These are phyloP conservation scores for Ericerus pela DNA, from an alignment of 1,140 invertebrate genomes.

Conservation along the genomic window DNA sequence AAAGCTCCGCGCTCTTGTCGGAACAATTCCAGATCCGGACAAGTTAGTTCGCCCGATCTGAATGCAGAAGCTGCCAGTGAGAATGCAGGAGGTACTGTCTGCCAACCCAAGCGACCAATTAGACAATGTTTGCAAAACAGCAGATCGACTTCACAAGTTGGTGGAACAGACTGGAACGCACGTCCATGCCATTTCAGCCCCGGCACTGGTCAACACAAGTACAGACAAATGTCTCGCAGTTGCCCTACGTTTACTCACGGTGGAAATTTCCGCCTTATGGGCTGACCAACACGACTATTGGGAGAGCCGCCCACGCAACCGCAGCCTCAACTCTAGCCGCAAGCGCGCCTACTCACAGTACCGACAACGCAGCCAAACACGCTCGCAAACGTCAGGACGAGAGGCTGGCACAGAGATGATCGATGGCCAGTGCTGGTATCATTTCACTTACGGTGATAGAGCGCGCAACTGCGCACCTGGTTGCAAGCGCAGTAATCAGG, in stretches of 20 bases:
- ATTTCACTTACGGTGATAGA: neutral
- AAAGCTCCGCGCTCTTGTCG: neutral
- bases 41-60: neutral
- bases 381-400: no score
- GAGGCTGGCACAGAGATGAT: no score
- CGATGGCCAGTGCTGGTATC: neutral
- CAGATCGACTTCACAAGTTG: neutral
- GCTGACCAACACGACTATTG: neutral
- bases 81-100: neutral
- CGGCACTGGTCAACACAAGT: neutral
- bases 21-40: neutral
- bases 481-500: constrained; percentile 3
- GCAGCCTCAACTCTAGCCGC: no score
- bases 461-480: constrained; percentile 33
- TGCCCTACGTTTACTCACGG: neutral
- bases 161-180: neutral
- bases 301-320: neutral
- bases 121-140: neutral
- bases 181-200: neutral
- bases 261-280: neutral
- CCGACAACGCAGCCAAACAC: no score
- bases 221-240: neutral
- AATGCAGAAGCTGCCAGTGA: neutral
- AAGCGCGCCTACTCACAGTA: no score
- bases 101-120: neutral